A percentile compares a stretch with the other conserved stretches of the same genome.
These are phyloP conservation scores for Acanthurus tractus DNA, from an alignment of 2,797 vertebrate species.

Conservation along the genomic window DNA sequence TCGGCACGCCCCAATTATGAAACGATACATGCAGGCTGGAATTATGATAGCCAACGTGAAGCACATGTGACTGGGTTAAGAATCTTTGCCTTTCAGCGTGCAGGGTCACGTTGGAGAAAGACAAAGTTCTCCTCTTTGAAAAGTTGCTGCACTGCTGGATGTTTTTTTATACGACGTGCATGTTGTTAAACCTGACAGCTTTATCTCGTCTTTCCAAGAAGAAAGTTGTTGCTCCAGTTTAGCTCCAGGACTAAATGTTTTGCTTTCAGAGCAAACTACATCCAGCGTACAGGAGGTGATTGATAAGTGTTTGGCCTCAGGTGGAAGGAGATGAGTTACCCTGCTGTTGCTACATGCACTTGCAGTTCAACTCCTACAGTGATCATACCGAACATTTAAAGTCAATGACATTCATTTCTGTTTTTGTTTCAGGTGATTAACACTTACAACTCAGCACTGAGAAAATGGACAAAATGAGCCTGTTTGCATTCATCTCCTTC, in stretches of 20 bases:
- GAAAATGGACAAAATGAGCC: no score
- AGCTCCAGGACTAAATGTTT: neutral
- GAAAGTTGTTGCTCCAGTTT: neutral
- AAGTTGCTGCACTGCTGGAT: constrained; percentile 1
- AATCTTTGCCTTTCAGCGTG: constrained; percentile 35
- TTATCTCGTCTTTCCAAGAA: neutral
- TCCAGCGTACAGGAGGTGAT: neutral
- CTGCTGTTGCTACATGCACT: no score
- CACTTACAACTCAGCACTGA: no score
- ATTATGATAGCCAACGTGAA: constrained; percentile 71
- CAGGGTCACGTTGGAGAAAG: constrained; percentile 22
- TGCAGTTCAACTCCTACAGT: no score
- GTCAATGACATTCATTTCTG: no score
- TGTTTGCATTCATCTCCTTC: no score
- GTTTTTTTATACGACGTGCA: neutral
- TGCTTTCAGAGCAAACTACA: constrained; percentile 3
- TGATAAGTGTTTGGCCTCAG: no score
- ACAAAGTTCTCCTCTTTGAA: neutral
- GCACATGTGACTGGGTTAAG: constrained; percentile 76
- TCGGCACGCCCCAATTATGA: constrained; percentile 68
- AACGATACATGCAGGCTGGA: constrained; percentile 61
- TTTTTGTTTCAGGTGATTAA: no score
- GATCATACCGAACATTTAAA: no score
- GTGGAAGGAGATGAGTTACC: no score
- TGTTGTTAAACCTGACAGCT: neutral